Percentiles rank a stretch among this genome's conserved stretches.
Conservation (phyloP, 1,140 invertebrate genomes). For the Lordiphosa mommai region DNA sequence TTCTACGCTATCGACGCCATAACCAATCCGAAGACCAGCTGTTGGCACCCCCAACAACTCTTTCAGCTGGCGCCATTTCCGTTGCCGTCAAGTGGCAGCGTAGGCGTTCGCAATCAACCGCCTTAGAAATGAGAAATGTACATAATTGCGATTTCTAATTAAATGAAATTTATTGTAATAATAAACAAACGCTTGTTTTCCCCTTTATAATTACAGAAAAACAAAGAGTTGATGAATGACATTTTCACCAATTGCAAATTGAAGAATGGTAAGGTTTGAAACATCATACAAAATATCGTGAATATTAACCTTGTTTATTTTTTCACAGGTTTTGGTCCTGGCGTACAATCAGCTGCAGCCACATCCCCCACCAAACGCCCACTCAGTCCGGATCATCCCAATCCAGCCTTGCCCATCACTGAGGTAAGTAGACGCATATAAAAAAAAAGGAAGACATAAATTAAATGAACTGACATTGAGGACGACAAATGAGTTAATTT, state of each 20-base stretch:
- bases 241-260: slow-evolving; percentile 84
- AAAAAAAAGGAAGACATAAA: slow-evolving; percentile 13
- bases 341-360: slow-evolving; percentile 79
- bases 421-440: slow-evolving; percentile 78
- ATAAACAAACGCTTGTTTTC: slow-evolving; percentile 14
- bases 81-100: slow-evolving; percentile 49
- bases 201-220: slow-evolving; percentile 83
- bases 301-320: not conserved
- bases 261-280: slow-evolving; percentile 82
- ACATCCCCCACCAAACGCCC: slow-evolving; percentile 81
- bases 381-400: slow-evolving; percentile 82
- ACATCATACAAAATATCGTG: slow-evolving; percentile 3
- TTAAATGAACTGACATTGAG: slow-evolving; percentile 33
- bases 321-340: slow-evolving; percentile 80
- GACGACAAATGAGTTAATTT: slow-evolving; percentile 62
- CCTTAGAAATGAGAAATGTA: slow-evolving; percentile 65
- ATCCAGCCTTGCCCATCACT: slow-evolving; percentile 83
- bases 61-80: slow-evolving; percentile 48
- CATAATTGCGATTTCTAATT: slow-evolving; percentile 33
- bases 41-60: not conserved
- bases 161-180: not conserved
- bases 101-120: slow-evolving; percentile 53
- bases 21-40: slow-evolving; percentile 20
- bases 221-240: slow-evolving; percentile 85
- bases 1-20: slow-evolving; percentile 52